Percentiles rank a stretch among this genome's conserved stretches.
These are phyloP conservation scores for Deilephila porcellus DNA, from an alignment of 2,888 invertebrate species.

Conservation along the genomic window DNA sequence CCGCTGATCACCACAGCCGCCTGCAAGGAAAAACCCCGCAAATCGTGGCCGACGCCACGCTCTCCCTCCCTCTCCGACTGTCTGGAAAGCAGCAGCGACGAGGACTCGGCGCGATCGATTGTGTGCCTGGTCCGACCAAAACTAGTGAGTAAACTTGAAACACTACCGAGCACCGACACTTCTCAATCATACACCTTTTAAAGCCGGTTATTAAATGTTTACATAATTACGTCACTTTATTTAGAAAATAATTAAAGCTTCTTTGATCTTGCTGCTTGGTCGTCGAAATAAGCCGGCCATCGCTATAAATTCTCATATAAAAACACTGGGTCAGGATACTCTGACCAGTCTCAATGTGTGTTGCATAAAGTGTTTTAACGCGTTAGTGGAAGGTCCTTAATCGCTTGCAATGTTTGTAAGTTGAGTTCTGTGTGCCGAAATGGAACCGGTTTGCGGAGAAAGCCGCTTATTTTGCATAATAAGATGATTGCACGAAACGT, in stretches of 20 bases:
- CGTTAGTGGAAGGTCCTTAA: neutral
- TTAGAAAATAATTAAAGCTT: neutral
- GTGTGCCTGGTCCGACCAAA: conserved; percentile 79
- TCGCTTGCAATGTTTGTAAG: conserved; percentile 20
- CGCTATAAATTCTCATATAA: conserved; percentile 20
- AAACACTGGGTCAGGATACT: conserved; percentile 8
- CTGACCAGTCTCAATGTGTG: neutral
- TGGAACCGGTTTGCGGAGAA: conserved; percentile 50
- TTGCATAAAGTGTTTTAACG: neutral
- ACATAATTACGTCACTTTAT: conserved; percentile 23
- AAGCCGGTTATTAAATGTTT: conserved; percentile 1
- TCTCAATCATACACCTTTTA: neutral
- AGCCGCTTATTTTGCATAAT: conserved; percentile 51
- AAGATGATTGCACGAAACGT: conserved; percentile 26
- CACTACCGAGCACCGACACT: neutral
- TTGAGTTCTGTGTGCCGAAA: conserved; percentile 30
- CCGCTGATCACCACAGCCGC: conserved; percentile 54
- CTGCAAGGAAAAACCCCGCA: conserved; percentile 62
- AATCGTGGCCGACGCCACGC: conserved; percentile 66
- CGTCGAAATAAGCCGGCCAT: conserved; percentile 4
- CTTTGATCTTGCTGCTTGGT: conserved; percentile 16
- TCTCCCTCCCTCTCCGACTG: conserved; percentile 82
- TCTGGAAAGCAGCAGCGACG: conserved; percentile 77
- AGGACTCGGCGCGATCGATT: conserved; percentile 76
- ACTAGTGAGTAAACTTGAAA: conserved; percentile 67